Evolutionary conservation across 2,888 invertebrate genomes (phyloP).

Genomic region (Odontothrips loti): DNA sequence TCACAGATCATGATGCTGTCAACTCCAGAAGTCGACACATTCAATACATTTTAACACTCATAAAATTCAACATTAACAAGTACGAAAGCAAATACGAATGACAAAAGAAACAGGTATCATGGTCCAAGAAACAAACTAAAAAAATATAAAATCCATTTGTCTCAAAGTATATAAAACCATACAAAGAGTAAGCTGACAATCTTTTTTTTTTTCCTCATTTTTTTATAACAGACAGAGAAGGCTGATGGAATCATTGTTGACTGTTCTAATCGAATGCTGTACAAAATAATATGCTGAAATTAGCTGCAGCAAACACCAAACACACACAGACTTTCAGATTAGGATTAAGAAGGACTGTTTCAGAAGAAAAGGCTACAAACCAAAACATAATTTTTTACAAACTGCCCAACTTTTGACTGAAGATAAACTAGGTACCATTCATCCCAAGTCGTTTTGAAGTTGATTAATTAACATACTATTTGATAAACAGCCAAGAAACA

Average conservation of each 20-base stretch:
- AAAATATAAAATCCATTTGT: background rate
- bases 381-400: too few species aligned
- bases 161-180: background rate
- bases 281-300: too few species aligned
- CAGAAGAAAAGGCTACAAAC: too few species aligned
- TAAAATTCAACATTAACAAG: background rate
- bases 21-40: background rate
- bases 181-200: background rate
- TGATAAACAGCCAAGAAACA: background rate
- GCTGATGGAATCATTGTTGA: background rate
- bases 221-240: background rate
- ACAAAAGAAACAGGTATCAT: background rate
- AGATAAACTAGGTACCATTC: too few species aligned
- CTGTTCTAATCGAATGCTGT: too few species aligned
- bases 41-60: background rate
- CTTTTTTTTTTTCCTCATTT: background rate
- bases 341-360: too few species aligned
- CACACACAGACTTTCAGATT: background rate
- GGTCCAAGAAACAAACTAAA: background rate
- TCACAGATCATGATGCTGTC: constrained; percentile 3
- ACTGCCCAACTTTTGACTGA: too few species aligned
- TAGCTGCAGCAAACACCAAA: background rate
- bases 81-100: background rate
- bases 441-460: background rate
- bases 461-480: background rate